phyloP scores from a whole-genome alignment of 2,797 vertebrate species.

The Ambastaia sidthimunki region DNA sequence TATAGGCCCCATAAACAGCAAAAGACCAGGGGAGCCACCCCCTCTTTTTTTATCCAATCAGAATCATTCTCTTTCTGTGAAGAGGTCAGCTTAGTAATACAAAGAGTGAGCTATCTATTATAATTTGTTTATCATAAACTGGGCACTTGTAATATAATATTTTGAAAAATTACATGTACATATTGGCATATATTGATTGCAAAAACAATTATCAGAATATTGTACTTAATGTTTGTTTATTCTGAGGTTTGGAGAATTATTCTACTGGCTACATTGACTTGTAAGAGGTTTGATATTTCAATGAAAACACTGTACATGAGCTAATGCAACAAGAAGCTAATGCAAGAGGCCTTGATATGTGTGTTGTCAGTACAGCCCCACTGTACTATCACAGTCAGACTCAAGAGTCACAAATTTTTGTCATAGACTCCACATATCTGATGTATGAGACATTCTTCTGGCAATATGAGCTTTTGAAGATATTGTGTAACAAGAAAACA shows the following conservation, averaged over 20 bases:
- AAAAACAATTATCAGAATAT: too few species aligned
- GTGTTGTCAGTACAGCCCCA: conserved; percentile 1
- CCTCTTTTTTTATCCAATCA: not conserved
- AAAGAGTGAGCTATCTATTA: too few species aligned
- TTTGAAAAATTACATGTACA: too few species aligned
- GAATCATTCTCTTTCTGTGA: not conserved
- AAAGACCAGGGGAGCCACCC: too few species aligned
- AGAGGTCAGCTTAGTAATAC: too few species aligned
- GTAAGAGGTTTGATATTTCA: conserved; percentile 25
- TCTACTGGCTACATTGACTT: conserved; percentile 23
- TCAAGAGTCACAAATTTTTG: not conserved
- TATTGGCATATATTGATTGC: too few species aligned
- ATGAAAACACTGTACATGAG: conserved; percentile 5
- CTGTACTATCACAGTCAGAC: too few species aligned
- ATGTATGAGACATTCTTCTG: not conserved
- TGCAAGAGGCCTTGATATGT: not conserved
- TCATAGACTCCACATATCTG: not conserved
- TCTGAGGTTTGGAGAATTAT: conserved; percentile 41
- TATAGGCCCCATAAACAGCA: not conserved
- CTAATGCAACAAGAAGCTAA: too few species aligned
- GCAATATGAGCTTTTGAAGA: not conserved
- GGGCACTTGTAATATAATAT: too few species aligned
- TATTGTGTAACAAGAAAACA: not conserved
- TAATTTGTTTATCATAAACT: too few species aligned
- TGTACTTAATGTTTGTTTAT: too few species aligned